phyloP scores from a whole-genome alignment of 2,888 invertebrate species.

The Unio delphinus region DNA sequence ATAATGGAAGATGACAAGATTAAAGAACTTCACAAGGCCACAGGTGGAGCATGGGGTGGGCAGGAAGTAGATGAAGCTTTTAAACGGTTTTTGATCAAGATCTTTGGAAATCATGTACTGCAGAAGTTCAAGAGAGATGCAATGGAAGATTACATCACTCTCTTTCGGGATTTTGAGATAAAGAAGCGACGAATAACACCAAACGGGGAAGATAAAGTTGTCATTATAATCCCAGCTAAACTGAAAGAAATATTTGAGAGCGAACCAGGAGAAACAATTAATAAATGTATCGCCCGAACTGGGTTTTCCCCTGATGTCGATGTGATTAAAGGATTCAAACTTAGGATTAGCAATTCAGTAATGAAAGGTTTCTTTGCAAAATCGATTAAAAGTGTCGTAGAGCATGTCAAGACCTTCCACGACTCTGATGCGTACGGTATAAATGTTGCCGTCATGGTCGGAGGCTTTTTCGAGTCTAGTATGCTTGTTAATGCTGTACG shows the following conservation, averaged over 20 bases:
- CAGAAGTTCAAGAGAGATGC: neutral
- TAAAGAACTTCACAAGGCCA: constrained; percentile 74
- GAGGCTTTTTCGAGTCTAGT: constrained; percentile 22
- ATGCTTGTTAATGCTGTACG: constrained; percentile 12
- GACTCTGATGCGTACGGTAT: constrained; percentile 7
- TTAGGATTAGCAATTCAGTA: constrained; percentile 13
- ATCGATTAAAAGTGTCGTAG: constrained; percentile 5
- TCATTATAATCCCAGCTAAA: no score
- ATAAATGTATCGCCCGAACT: constrained; percentile 12
- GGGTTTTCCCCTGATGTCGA: constrained; percentile 8
- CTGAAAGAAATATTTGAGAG: constrained; percentile 7
- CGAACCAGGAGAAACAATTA: constrained; percentile 12
- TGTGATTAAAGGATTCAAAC: constrained; percentile 13
- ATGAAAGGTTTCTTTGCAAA: constrained; percentile 10
- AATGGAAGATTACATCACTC: neutral
- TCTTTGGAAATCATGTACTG: neutral
- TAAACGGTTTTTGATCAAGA: neutral
- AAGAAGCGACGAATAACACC: constrained; percentile 4
- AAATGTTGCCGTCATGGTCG: constrained; percentile 18
- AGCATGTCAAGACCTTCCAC: constrained; percentile 11
- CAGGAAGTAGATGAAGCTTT: constrained; percentile 17
- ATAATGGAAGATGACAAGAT: constrained; percentile 67
- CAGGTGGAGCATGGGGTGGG: constrained; percentile 70
- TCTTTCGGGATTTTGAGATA: constrained; percentile 10
- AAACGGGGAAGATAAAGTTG: neutral